phyloP scores from a whole-genome alignment of 2,113 vertebrate genomes.

The Petaurus breviceps region DNA sequence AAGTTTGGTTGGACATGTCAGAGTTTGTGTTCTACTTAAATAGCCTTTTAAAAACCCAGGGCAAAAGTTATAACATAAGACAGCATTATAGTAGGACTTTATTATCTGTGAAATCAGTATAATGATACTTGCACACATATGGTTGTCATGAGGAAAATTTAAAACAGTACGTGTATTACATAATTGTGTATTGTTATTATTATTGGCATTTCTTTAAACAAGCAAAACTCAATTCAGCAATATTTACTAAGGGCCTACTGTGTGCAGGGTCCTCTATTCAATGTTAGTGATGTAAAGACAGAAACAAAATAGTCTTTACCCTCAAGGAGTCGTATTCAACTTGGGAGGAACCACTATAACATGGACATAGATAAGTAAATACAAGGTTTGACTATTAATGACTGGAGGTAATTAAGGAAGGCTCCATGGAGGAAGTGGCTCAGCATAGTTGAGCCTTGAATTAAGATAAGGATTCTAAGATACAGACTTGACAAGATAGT shows the following conservation, averaged over 20 bases:
- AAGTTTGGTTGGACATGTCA: neutral
- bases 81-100: neutral
- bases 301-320: neutral
- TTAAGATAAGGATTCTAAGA: neutral
- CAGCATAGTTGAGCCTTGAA: neutral
- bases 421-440: neutral
- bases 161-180: neutral
- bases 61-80: neutral
- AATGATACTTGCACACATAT: too few species aligned
- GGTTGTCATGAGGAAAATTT: neutral
- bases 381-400: neutral
- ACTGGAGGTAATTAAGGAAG: neutral
- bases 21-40: neutral
- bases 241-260: neutral
- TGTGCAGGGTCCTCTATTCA: neutral
- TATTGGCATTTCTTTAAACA: slow-evolving; percentile 29
- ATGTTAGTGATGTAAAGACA: neutral
- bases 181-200: neutral
- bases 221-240: neutral
- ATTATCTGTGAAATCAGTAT: neutral
- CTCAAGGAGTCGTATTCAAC: neutral
- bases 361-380: neutral
- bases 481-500: neutral
- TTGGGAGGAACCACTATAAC: neutral
- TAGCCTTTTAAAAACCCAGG: neutral